Percentiles rank a stretch among this genome's conserved stretches.
phyloP scores from a whole-genome alignment of 1,140 invertebrate genomes.

The Drosophila triauraria region DNA sequence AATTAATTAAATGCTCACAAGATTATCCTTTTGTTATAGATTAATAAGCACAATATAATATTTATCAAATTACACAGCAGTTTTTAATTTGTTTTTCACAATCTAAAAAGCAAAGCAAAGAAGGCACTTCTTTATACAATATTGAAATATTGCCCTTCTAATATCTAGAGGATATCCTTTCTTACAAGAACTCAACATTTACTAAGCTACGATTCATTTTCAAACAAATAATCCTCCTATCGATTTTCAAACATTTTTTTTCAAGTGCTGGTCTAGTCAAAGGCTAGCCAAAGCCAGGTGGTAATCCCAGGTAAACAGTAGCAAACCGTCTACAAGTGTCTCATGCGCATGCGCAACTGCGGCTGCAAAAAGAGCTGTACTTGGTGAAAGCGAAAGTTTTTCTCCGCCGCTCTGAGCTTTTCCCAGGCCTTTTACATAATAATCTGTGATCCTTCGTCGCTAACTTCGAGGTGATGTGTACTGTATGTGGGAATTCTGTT shows the following conservation, averaged over 20 bases:
- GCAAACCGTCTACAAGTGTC: conserved; percentile 36
- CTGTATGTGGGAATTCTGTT: conserved; percentile 12
- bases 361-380: conserved; percentile 43
- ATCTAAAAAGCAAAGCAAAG: background rate
- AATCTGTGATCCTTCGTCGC: conserved; percentile 17
- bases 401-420: conserved; percentile 42
- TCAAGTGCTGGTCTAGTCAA: background rate
- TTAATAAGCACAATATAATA: background rate
- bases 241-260: conserved; percentile 6
- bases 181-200: background rate
- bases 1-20: too few relatives aligned
- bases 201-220: too few relatives aligned
- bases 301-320: conserved; percentile 31
- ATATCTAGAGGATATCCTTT: background rate
- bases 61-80: background rate
- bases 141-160: background rate
- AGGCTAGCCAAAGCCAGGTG: conserved; percentile 12
- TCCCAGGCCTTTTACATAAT: conserved; percentile 52
- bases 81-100: background rate
- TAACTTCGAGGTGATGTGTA: conserved; percentile 14
- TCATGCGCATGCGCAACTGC: conserved; percentile 38
- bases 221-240: background rate
- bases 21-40: background rate
- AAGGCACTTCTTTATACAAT: background rate
- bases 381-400: conserved; percentile 81